A percentile compares a stretch with the other conserved stretches of the same genome.
Conservation (phyloP, 2,113 vertebrate species). For the Takifugu flavidus region DNA sequence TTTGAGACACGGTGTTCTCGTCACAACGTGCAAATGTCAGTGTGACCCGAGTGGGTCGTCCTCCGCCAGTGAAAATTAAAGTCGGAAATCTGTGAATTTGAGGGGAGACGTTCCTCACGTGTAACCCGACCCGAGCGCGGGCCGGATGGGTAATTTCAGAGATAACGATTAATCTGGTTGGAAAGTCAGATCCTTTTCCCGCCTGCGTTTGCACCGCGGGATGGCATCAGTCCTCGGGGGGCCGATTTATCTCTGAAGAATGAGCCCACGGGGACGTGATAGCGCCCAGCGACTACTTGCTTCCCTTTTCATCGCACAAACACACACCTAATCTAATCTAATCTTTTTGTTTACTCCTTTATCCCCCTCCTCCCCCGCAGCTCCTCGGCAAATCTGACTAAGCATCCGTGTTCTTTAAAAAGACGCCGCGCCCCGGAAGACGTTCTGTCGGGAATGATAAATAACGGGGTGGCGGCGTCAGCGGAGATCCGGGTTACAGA, state of each 20-base stretch:
- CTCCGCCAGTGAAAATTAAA: no score
- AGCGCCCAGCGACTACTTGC: conserved; percentile 7
- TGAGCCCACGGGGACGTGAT: conserved; percentile 8
- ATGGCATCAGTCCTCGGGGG: conserved; percentile 14
- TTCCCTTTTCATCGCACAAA: conserved; percentile 15
- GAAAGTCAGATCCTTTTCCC: neutral
- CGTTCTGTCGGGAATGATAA: conserved; percentile 25
- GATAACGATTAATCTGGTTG: conserved; percentile 14
- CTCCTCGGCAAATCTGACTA: neutral
- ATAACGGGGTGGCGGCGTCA: conserved; percentile 25
- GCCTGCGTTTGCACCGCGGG: conserved; percentile 9
- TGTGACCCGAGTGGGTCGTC: no score
- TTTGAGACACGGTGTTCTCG: no score
- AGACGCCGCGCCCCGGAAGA: neutral
- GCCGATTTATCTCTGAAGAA: conserved; percentile 26
- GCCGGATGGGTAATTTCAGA: conserved; percentile 5
- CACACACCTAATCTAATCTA: conserved; percentile 5
- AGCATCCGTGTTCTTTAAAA: no score
- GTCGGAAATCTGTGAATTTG: neutral
- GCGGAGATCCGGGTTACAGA: conserved; percentile 18
- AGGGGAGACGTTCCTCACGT: neutral
- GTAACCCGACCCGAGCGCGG: neutral
- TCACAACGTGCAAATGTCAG: no score
- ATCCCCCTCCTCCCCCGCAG: neutral
- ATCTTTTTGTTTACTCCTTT: conserved; percentile 14